Base-by-base conservation (phyloP, 2,888 invertebrate species). In the Perdita meconis region DNA sequence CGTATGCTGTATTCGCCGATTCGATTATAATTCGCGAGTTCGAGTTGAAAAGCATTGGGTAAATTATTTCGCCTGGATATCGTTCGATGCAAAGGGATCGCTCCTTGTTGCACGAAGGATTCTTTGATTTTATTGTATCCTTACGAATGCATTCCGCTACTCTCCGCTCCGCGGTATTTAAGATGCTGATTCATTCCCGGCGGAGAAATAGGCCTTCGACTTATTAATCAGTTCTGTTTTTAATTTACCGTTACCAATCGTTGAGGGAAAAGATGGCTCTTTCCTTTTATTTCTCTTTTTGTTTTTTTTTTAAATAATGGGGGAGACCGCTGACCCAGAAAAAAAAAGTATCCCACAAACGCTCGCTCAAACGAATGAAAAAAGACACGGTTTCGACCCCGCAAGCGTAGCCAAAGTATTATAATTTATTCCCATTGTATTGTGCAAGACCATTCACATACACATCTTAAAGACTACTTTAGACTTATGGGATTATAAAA, bases 341-440 rank as follows among this genome's bases (percentile, higher is more conserved):
- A 70, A 59, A 74, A 10, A 70, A 81, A 82, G 70, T 59, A 73
- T 81, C 77, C 67, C 80, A 83, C 70, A 78, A 80, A 84, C 60
- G 84, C 77, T 81, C 84, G 84, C 84, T 84, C 83, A 85, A 85
- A 81, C 55, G 70, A 80, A 81, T 59, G 69, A 66, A 73, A 81
- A 80, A 85, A 86, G 77, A 86, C 81, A 88, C 85, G 85, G 87
- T 87, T 88, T 89, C 83, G 86, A 88, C 88, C 89, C 90, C 86
- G 87, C 89, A 90, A 90, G 89, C 90, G 90, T 91, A 89, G 92
- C 92, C 92, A 92, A 92, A 92, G 92, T 92, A 92, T 93, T 92
- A 91, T 91, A 92, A 92, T 92, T 92, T 92, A 92, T 92, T 92
- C 91, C 92, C 92, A 92, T 92, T 92, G 89, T 91, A 91, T 90